Evolutionary conservation across 2,888 invertebrate genomes (phyloP), one percentile per base, ranked within the genome.

Genomic region (Epiblema foenella): DNA sequence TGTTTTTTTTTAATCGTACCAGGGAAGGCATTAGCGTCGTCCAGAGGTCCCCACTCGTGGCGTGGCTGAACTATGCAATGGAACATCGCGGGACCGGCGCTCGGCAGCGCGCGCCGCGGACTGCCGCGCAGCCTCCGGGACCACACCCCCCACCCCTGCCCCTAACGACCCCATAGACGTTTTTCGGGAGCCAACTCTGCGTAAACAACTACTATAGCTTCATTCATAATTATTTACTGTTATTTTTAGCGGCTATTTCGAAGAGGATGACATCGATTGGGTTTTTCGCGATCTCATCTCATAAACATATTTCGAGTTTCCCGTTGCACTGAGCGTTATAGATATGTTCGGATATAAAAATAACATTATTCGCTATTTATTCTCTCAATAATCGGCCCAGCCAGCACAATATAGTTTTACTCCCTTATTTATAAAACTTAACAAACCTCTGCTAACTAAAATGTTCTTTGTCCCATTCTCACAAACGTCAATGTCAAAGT

Each of bases 51-150:
- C 96, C 96, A 96, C 85, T 96, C 96, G 86, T 95, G 95, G 83
- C 95, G 95, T 91, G 96, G 96, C 93, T 96, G 96, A 85, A 96
- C 96, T 83, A 97, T 96, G 89, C 97, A 97, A 94, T 97, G 97
- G 92, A 97, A 97, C 97, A 97, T 97, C 85, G 82, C 81, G 74
- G 59, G 65, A 72, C 68, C 60, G 69, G 29, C 62, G 69, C 57
- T 59, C 49, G 56, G 68, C 69, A 42, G 46, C 66, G 71, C 67
- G 74, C 72, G 76, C 75, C 74, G 72, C 72, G 64, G 77, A 77
- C 78, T 52, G 70, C 73, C 81, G 84, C 83, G 80, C 79, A 79
- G 79, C 83, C 82, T 79, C 79, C 81, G 77, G 77, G 75, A 57
- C 68, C 73, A 74, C 77, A 69, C 77, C 66, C 71, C 74, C 69